Evolutionary conservation across 2,797 vertebrate genomes (phyloP), one percentile per base, ranked within the genome.

Genomic region (Etheostoma perlongum): DNA sequence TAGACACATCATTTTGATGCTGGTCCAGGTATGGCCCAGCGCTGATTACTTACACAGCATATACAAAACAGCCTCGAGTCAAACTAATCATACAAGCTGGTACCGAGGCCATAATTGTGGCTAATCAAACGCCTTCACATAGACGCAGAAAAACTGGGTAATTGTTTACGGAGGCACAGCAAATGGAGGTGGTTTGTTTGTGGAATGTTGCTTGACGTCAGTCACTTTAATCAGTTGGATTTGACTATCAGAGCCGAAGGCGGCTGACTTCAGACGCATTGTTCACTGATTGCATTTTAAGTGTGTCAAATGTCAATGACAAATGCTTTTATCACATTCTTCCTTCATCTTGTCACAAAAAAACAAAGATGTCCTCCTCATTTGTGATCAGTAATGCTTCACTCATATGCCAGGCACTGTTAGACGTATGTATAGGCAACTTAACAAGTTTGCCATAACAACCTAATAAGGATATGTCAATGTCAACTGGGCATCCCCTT

Each of bases 111-210:
- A 12, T 89, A 86, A 92, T 90, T 87, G 87, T 67, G 83, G 78
- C 78, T 92, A 90, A 94, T 91, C 91, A 92, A 85, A 90, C 79
- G 70, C 74, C 78, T 89, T 89, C 82, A 67, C 75, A 76, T 33
- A 72, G 58, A 74, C 42, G 57, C 57, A 49, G 48, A 42, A 63
- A 72, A 81, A 78, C 59, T 57, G 61, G 16, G 27, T 48, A 18
- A 78, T 80, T 86, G 83, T 87, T 89, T 84, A 74, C 52, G 12
- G 64, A 78, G 79, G 51, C 85, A 64, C 71, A 74, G 53, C 57
- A 21, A 74, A 82, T 69, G 84, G 78, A 76, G 87, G 85, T 65
- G 86, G 82, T 72, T 85, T 85, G 82, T 89, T 89, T 85, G 77
- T 52, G 59, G 57, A 83, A 64, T 4, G 21, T 67, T 12, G 55